Evolutionary conservation across 2,113 vertebrate species (phyloP).

Genomic region (Polypterus bichir): DNA sequence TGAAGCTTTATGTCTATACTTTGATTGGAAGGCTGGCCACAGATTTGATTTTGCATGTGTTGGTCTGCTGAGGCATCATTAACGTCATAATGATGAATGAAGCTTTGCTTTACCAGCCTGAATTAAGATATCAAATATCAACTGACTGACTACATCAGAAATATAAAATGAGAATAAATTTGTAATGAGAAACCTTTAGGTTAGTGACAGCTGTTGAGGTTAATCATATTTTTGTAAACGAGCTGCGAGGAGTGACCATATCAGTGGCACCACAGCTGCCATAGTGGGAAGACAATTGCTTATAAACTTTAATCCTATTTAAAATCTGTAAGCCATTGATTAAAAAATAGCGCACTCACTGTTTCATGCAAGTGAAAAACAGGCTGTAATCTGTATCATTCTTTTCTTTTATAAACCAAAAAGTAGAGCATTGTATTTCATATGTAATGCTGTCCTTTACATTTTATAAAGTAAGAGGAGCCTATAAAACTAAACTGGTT

Average conservation of each 20-base stretch:
- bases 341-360: no score
- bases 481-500: no score
- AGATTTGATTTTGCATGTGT: conserved; percentile 5
- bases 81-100: conserved; percentile 5
- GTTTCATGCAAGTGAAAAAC: neutral
- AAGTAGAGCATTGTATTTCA: no score
- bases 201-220: conserved; percentile 7
- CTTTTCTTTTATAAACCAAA: no score
- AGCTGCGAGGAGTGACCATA: neutral
- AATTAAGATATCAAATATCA: conserved; percentile 3
- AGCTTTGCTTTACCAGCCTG: neutral
- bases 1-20: neutral
- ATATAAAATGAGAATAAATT: conserved; percentile 6
- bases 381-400: no score
- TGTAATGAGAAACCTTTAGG: conserved; percentile 2
- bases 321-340: neutral
- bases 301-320: conserved; percentile 1
- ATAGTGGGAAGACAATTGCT: neutral
- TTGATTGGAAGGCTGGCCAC: neutral
- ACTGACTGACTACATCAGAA: conserved; percentile 2
- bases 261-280: neutral
- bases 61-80: conserved; percentile 1
- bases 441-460: no score
- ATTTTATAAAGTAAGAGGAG: no score
- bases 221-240: conserved; percentile 2